A percentile compares a stretch with the other conserved stretches of the same genome.
Conservation (phyloP, 2,797 vertebrate genomes). For the Perodicticus potto region DNA sequence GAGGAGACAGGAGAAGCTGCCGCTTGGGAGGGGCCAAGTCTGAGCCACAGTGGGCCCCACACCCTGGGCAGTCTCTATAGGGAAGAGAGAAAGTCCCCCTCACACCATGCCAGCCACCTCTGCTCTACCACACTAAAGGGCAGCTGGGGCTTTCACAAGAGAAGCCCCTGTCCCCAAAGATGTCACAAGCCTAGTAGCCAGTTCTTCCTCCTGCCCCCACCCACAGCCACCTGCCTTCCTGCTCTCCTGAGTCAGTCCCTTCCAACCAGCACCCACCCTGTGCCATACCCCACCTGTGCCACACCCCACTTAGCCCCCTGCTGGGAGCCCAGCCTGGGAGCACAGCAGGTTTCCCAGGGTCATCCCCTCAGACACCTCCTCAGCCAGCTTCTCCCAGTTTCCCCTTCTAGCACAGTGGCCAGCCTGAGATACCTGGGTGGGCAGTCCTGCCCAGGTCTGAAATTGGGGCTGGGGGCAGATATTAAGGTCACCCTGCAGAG, state of each 20-base stretch:
- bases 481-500: background rate
- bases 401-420: constrained; percentile 56
- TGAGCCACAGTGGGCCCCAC: constrained; percentile 57
- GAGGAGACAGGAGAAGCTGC: background rate
- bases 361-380: background rate
- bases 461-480: background rate
- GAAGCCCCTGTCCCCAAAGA: background rate
- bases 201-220: background rate
- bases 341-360: background rate
- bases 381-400: background rate
- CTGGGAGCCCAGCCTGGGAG: background rate
- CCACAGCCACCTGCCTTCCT: background rate
- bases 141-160: background rate
- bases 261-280: background rate
- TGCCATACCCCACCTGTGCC: background rate
- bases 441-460: constrained; percentile 42
- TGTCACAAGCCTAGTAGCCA: background rate
- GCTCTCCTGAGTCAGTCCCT: background rate
- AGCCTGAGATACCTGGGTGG: constrained; percentile 70
- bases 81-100: background rate
- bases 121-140: background rate
- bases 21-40: constrained; percentile 52
- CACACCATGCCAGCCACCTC: background rate
- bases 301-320: background rate
- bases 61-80: constrained; percentile 32